phyloP scores from a whole-genome alignment of 2,888 invertebrate species.

The Idaea straminata region DNA sequence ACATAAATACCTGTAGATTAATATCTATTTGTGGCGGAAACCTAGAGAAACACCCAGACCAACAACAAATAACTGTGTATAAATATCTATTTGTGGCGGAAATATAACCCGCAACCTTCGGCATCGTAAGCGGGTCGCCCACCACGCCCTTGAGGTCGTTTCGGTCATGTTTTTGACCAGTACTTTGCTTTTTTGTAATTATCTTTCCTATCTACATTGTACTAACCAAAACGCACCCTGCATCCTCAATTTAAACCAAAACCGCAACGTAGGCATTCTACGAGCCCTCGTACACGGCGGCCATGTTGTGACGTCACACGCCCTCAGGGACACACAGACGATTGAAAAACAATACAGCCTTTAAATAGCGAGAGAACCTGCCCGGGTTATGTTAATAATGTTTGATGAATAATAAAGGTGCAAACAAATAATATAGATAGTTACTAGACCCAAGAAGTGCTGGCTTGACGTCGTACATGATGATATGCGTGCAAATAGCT shows the following conservation, averaged over 20 bases:
- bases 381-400: conserved; percentile 16
- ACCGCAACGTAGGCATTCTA: not conserved
- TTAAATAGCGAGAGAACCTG: conserved; percentile 23
- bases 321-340: conserved; percentile 21
- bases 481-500: too few species aligned
- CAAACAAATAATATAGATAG: not conserved
- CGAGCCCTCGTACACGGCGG: conserved; percentile 13
- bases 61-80: not conserved
- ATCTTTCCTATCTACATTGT: not conserved
- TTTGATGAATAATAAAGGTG: conserved; percentile 11
- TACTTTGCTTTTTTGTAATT: too few species aligned
- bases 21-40: too few species aligned
- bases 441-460: too few species aligned
- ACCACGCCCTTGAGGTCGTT: too few species aligned
- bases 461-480: too few species aligned
- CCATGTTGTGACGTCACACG: conserved; percentile 40
- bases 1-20: not conserved
- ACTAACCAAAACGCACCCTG: conserved; percentile 1
- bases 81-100: too few species aligned
- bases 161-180: too few species aligned
- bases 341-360: conserved; percentile 46
- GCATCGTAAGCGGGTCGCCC: not conserved
- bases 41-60: too few species aligned
- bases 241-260: not conserved
- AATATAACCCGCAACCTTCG: not conserved